These are phyloP conservation scores for Stegana nigrithorax DNA, from an alignment of 2,888 invertebrate species.

Conservation along the genomic window DNA sequence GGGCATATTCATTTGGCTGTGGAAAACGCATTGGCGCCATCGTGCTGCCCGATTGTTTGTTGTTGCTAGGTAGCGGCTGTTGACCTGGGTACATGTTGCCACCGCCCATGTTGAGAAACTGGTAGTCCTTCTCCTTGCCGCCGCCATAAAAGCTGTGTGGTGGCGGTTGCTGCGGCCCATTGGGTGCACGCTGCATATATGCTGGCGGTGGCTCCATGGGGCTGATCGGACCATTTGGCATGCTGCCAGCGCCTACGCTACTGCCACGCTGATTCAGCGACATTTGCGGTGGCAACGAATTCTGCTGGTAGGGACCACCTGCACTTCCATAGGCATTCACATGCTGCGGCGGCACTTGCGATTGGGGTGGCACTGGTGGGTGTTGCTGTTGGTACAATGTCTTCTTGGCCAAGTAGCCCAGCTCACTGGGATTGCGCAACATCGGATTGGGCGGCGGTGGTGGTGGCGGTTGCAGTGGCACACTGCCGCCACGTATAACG, in stretches of 20 bases:
- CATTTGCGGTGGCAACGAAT: slow-evolving; percentile 51
- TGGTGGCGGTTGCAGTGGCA: slow-evolving; percentile 54
- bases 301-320: slow-evolving; percentile 35
- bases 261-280: slow-evolving; percentile 58
- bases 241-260: slow-evolving; percentile 34
- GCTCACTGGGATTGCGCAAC: slow-evolving; percentile 60
- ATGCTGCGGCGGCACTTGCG: slow-evolving; percentile 38
- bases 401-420: slow-evolving; percentile 60
- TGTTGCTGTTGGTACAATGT: slow-evolving; percentile 53
- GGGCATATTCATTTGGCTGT: slow-evolving; percentile 64
- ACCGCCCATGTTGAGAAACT: slow-evolving; percentile 70
- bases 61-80: slow-evolving; percentile 34
- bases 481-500: slow-evolving; percentile 57
- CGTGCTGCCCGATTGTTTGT: slow-evolving; percentile 44
- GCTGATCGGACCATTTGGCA: slow-evolving; percentile 66
- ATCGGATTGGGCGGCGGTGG: slow-evolving; percentile 46
- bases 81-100: slow-evolving; percentile 43
- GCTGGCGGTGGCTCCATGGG: slow-evolving; percentile 57
- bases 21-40: slow-evolving; percentile 53
- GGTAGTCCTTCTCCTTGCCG: slow-evolving; percentile 70
- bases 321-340: slow-evolving; percentile 28
- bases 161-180: slow-evolving; percentile 38
- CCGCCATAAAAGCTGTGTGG: slow-evolving; percentile 41
- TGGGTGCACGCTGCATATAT: slow-evolving; percentile 41
- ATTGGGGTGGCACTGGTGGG: slow-evolving; percentile 41